Percentiles rank a stretch among this genome's conserved stretches.
Conservation (phyloP, 1,140 invertebrate species). For the Holcopasites calliopsidis region DNA sequence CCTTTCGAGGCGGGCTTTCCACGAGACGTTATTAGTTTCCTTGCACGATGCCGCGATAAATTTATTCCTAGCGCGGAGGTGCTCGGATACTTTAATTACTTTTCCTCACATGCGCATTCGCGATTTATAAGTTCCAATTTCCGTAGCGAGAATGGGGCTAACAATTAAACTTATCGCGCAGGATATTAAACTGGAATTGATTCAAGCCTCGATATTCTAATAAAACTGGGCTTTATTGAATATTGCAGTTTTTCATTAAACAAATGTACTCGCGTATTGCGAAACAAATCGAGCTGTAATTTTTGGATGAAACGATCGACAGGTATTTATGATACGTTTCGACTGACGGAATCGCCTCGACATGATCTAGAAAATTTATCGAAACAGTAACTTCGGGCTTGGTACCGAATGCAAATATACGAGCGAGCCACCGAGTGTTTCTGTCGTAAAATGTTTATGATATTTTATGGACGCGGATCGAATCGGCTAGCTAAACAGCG, state of each 20-base stretch:
- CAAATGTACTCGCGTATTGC: neutral
- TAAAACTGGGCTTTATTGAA: too few species aligned
- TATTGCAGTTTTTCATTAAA: too few species aligned
- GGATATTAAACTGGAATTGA: neutral
- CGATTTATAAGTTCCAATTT: constrained; percentile 30
- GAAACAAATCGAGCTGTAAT: neutral
- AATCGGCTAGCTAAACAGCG: constrained; percentile 18
- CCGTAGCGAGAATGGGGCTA: neutral
- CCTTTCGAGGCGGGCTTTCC: neutral
- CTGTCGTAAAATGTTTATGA: constrained; percentile 21
- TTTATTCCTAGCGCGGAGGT: constrained; percentile 7
- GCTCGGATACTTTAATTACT: constrained; percentile 38
- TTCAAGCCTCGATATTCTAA: neutral
- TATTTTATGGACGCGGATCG: constrained; percentile 11
- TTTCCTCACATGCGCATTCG: constrained; percentile 11
- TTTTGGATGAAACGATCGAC: constrained; percentile 1
- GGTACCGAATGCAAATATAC: constrained; percentile 11
- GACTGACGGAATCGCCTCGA: neutral
- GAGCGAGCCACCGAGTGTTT: neutral
- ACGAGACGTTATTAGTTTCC: constrained; percentile 29
- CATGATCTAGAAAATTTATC: constrained; percentile 34
- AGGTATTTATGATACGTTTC: neutral
- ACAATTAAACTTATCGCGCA: neutral
- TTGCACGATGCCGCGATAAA: constrained; percentile 18
- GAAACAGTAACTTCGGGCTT: neutral